These are phyloP conservation scores for Andricus quercusramuli DNA, from an alignment of 2,888 invertebrate genomes.

Conservation along the genomic window DNA sequence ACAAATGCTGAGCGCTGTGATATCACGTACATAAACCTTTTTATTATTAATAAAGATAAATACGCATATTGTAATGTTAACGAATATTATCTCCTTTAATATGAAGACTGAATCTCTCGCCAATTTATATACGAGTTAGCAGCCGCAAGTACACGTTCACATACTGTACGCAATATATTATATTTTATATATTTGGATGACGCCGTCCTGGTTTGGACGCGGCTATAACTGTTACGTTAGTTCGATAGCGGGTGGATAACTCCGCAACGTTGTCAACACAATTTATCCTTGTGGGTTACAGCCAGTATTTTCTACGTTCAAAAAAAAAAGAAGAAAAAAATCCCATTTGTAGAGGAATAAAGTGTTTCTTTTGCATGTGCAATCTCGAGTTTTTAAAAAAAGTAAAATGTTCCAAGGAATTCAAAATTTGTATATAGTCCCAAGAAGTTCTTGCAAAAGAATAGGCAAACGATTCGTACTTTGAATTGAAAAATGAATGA, in stretches of 20 bases:
- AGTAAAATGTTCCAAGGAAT: conserved; percentile 1
- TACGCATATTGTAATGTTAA: conserved; percentile 74
- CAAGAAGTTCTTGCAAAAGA: not conserved
- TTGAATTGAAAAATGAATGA: conserved; percentile 11
- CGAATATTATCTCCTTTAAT: conserved; percentile 72
- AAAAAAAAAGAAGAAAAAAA: not conserved
- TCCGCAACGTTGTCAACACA: conserved; percentile 24
- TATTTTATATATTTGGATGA: conserved; percentile 60
- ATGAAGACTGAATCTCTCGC: conserved; percentile 76
- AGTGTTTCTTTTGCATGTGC: conserved; percentile 22
- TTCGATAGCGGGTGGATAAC: conserved; percentile 56
- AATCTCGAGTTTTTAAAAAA: not conserved
- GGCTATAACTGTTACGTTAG: conserved; percentile 56
- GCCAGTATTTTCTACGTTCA: conserved; percentile 37
- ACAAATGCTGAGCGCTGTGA: conserved; percentile 77
- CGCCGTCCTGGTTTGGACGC: conserved; percentile 58
- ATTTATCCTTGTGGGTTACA: conserved; percentile 39
- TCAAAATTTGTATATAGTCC: conserved; percentile 40
- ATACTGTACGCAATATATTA: conserved; percentile 61
- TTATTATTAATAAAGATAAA: conserved; percentile 70
- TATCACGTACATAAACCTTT: conserved; percentile 74
- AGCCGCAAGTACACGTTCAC: conserved; percentile 63
- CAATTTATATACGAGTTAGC: conserved; percentile 72
- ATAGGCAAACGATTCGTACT: conserved; percentile 5
- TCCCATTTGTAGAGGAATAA: conserved; percentile 1